Evolutionary conservation across 2,113 vertebrate species (phyloP).

Genomic region (Cochlearius cochlearius): DNA sequence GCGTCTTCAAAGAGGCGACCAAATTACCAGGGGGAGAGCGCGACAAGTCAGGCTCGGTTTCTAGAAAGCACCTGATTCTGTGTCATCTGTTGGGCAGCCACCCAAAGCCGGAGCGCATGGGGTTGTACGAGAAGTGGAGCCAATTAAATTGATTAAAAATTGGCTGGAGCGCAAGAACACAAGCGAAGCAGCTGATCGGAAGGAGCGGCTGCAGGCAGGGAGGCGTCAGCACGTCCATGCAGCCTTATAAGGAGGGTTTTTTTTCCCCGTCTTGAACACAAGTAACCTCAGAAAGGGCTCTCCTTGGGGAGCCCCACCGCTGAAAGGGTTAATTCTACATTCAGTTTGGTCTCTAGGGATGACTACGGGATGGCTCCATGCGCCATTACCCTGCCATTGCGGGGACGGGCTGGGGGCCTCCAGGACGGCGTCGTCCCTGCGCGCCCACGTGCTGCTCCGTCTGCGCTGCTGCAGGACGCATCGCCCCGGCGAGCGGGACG

Average conservation of each 20-base stretch:
- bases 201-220: neutral
- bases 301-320: neutral
- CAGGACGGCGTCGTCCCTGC: accelerated
- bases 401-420: accelerated
- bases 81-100: neutral
- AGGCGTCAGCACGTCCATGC: neutral
- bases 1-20: neutral
- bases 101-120: constrained; percentile 20
- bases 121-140: neutral
- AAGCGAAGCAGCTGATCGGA: neutral
- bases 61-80: constrained; percentile 22
- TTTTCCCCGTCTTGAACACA: neutral
- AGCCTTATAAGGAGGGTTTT: neutral
- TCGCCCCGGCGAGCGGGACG: neutral
- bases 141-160: constrained; percentile 62
- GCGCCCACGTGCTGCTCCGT: neutral
- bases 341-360: neutral
- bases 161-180: constrained; percentile 11
- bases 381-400: accelerated
- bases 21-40: neutral
- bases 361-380: accelerated
- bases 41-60: neutral
- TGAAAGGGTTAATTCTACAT: neutral
- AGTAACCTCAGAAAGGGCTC: neutral
- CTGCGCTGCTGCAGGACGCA: neutral